Evolutionary conservation across 2,888 invertebrate species (phyloP), one percentile per base, ranked within the genome.

Genomic region (Mycalesis mineus): DNA sequence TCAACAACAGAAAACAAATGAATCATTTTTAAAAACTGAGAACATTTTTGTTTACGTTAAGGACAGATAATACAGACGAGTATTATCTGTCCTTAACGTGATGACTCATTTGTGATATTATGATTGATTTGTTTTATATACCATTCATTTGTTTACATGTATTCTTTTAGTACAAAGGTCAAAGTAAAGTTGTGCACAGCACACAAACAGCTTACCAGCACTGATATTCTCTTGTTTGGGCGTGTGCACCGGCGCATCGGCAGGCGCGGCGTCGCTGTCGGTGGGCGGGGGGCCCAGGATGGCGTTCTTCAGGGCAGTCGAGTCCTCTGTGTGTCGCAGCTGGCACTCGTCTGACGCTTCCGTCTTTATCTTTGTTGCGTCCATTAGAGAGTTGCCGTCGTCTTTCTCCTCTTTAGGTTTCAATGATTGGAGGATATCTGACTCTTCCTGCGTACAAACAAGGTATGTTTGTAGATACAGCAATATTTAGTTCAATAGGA

Each of bases 361-460:
- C 1, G 68, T 75, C 68, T 82, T 87, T 15, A 84, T 77, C 67
- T 77, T 84, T 2, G 73, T 62, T 0, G 67, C 68, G 1, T 77
- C 75, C n/a, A 74, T 58, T 22, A 73, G 70, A 1, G 63, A 56
- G 13, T 52, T 64, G 3, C 68, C 62, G 14, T 82, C 91, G 5
- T 91, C 91, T 63, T 91, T 91, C 59, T 93, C 93, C 49, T 92
- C 92, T 77, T 94, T 94, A 0, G 92, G 91, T 69, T 91, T 93
- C 29, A 94, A 84, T 9, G 93, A 91, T 58, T 93, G 92, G 51
- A 95, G 91, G 5, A 93, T 91, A 68, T 94, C 93, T 14, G 94
- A 70, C 83, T 95, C 95, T 65, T 95, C 95, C 91, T 93, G 78
- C n/a, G n/a, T 56, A 78, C 6, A 15, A 33, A 31, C 37, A 52